Conservation (phyloP, 2,797 vertebrate species). For the Urosaurus nigricauda region DNA sequence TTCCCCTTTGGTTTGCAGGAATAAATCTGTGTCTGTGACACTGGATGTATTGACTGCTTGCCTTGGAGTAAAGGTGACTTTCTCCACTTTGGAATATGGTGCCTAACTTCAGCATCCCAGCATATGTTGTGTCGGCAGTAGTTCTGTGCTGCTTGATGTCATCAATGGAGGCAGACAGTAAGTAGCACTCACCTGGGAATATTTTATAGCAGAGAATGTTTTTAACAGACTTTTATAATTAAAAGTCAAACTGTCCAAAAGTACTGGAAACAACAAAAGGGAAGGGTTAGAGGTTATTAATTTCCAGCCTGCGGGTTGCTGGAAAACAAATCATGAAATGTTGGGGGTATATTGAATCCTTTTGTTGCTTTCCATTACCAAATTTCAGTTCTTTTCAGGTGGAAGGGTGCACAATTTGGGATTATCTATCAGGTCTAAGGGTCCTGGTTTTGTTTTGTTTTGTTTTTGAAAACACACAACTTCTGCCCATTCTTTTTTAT, state of each 20-base stretch:
- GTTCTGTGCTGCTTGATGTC: conserved; percentile 82
- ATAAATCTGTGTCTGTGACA: conserved; percentile 61
- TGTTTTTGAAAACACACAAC: background rate
- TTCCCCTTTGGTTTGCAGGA: conserved; percentile 64
- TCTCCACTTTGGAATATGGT: conserved; percentile 84
- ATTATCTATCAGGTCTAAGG: background rate
- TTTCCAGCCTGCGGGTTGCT: background rate
- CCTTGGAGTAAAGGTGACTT: conserved; percentile 78
- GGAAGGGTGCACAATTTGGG: background rate
- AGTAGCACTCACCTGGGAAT: conserved; percentile 71
- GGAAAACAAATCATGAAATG: conserved; percentile 36
- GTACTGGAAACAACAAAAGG: conserved; percentile 13
- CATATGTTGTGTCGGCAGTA: conserved; percentile 80
- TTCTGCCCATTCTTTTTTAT: background rate
- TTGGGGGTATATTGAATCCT: background rate
- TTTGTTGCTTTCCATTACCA: conserved; percentile 9
- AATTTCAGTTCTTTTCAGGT: background rate
- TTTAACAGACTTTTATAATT: conserved; percentile 25
- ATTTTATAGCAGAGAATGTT: conserved; percentile 39
- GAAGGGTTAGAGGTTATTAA: background rate
- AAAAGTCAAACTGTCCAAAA: background rate
- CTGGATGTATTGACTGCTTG: conserved; percentile 75
- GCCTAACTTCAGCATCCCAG: conserved; percentile 75
- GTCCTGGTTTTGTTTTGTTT: background rate
- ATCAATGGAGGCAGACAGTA: conserved; percentile 85